Percentiles rank a stretch among this genome's conserved stretches.
These are phyloP conservation scores for Euthynnus affinis DNA, from an alignment of 2,797 vertebrate species.

Conservation along the genomic window DNA sequence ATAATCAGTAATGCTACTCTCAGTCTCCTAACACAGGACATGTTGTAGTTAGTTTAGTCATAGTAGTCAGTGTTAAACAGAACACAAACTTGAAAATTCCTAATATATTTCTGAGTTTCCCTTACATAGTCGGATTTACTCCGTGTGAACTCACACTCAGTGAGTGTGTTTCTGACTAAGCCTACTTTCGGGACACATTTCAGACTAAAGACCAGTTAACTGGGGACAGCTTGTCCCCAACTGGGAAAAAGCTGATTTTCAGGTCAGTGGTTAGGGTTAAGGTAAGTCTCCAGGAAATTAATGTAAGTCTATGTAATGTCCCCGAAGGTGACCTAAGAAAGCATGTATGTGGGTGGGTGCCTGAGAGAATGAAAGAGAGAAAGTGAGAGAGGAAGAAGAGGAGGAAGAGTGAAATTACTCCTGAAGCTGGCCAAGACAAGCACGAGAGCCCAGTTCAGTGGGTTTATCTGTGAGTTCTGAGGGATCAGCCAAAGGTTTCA, in stretches of 20 bases:
- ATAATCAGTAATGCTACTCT: not conserved
- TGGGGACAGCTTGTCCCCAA: too few species aligned
- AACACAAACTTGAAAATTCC: not conserved
- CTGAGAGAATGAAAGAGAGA: not conserved
- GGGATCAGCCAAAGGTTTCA: slow-evolving; percentile 62
- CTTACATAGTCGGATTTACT: not conserved
- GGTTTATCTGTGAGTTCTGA: slow-evolving; percentile 49
- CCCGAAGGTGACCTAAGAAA: too few species aligned
- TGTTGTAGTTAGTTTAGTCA: not conserved
- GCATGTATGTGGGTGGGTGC: not conserved
- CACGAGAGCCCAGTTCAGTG: slow-evolving; percentile 47
- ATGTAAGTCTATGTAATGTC: too few species aligned
- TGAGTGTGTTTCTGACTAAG: not conserved
- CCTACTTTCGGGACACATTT: too few species aligned
- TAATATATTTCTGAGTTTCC: slow-evolving; percentile 8
- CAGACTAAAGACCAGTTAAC: too few species aligned
- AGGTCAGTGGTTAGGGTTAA: too few species aligned
- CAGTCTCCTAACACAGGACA: not conserved
- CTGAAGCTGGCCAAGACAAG: slow-evolving; percentile 41
- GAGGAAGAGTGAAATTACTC: slow-evolving; percentile 36
- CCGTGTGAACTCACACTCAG: not conserved
- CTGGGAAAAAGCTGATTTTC: too few species aligned
- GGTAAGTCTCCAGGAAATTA: too few species aligned
- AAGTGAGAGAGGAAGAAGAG: not conserved
- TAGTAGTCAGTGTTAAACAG: not conserved